Percentiles rank a stretch among this genome's conserved stretches.
Evolutionary conservation across 2,888 invertebrate genomes (phyloP).

Genomic region (Epinotia ramella): DNA sequence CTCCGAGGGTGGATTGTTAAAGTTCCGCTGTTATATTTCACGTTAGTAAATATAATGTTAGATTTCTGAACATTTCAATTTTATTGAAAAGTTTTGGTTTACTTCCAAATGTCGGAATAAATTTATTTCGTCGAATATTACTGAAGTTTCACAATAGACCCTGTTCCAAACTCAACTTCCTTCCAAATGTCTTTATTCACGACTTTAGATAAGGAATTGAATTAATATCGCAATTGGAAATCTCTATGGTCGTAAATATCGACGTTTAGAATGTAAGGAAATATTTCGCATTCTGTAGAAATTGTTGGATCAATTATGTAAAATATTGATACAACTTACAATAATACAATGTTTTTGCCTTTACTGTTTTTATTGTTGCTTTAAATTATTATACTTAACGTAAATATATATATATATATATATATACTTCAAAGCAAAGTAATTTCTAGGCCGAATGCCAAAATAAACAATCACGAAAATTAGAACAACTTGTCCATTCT

Average conservation of each 20-base stretch:
- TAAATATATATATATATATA: background rate
- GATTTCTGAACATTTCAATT: constrained; percentile 56
- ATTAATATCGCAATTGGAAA: constrained; percentile 70
- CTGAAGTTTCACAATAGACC: constrained; percentile 78
- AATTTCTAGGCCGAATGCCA: background rate
- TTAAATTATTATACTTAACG: background rate
- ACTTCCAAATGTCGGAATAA: constrained; percentile 74
- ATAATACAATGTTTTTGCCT: background rate
- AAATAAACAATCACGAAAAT: constrained; percentile 12
- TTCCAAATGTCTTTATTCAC: constrained; percentile 76
- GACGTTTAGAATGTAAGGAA: constrained; percentile 11
- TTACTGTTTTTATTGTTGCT: background rate
- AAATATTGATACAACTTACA: background rate
- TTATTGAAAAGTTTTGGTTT: constrained; percentile 65
- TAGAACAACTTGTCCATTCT: background rate
- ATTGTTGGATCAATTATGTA: background rate
- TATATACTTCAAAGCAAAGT: background rate
- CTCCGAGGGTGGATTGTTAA: constrained; percentile 6
- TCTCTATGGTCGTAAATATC: constrained; percentile 59
- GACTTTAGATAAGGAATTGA: constrained; percentile 78
- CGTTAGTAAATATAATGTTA: constrained; percentile 38
- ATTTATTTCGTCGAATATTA: constrained; percentile 78
- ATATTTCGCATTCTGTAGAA: no score
- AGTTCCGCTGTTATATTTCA: constrained; percentile 22
- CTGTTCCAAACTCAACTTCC: constrained; percentile 65